These are phyloP conservation scores for Lagopus muta DNA, from an alignment of 2,113 vertebrate species.

Conservation along the genomic window DNA sequence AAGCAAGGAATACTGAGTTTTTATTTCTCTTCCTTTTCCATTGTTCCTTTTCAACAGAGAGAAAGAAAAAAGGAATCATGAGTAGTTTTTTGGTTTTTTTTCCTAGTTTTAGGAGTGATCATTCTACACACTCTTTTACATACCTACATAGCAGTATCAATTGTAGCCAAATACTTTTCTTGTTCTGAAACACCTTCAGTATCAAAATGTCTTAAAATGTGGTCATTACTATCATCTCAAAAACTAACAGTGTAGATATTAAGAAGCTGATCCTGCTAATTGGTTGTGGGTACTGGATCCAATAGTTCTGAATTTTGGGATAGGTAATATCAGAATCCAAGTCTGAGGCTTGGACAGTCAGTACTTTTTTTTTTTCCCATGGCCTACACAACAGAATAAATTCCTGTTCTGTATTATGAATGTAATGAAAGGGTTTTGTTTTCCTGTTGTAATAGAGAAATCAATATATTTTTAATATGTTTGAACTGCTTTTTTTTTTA, in stretches of 20 bases:
- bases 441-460: neutral
- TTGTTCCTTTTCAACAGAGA: neutral
- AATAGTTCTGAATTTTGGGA: neutral
- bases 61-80: neutral
- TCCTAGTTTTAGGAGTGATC: neutral
- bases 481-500: too few relatives aligned
- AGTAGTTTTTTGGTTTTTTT: neutral
- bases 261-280: neutral
- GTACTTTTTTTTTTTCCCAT: neutral
- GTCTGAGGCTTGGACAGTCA: neutral
- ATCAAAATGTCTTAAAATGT: neutral
- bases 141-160: neutral
- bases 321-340: neutral
- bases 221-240: neutral
- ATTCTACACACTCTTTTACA: neutral
- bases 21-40: neutral
- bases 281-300: neutral
- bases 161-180: neutral
- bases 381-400: neutral
- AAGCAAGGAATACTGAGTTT: neutral
- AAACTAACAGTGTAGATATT: neutral
- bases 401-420: neutral
- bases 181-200: neutral
- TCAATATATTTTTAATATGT: neutral
- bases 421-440: neutral